phyloP scores from a whole-genome alignment of 2,888 invertebrate genomes.

The Tipula lateralis region DNA sequence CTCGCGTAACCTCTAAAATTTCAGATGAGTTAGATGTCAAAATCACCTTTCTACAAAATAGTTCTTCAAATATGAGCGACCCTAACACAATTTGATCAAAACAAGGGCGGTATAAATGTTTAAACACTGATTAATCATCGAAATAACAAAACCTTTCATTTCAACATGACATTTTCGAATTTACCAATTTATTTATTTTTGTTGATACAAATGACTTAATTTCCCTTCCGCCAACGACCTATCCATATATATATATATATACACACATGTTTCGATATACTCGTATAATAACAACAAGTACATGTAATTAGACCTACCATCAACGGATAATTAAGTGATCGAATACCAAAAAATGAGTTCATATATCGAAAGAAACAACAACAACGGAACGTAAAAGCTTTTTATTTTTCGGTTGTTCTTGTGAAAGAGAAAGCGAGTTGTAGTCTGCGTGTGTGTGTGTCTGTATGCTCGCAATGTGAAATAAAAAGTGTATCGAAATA shows the following conservation, averaged over 20 bases:
- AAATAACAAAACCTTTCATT: neutral
- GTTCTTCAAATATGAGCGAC: no score
- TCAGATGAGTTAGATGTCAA: no score
- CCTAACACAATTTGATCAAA: no score
- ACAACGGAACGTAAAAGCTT: neutral
- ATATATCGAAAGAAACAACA: neutral
- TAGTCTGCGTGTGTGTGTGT: neutral
- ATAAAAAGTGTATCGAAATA: constrained; percentile 19
- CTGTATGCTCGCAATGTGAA: neutral
- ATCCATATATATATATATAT: neutral
- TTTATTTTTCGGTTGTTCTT: neutral
- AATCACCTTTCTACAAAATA: no score
- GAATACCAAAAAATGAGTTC: neutral
- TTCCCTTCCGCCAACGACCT: neutral
- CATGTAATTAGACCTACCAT: neutral
- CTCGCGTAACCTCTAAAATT: no score
- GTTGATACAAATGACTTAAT: neutral
- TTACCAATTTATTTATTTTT: neutral
- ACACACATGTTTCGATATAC: neutral
- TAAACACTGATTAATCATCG: neutral
- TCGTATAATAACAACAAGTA: neutral
- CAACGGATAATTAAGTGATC: constrained; percentile 19
- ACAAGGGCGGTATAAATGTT: no score
- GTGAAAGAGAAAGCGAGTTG: neutral
- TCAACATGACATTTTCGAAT: neutral